Conservation (phyloP, 2,113 vertebrate species). For the Hydrochoerus hydrochaeris region DNA sequence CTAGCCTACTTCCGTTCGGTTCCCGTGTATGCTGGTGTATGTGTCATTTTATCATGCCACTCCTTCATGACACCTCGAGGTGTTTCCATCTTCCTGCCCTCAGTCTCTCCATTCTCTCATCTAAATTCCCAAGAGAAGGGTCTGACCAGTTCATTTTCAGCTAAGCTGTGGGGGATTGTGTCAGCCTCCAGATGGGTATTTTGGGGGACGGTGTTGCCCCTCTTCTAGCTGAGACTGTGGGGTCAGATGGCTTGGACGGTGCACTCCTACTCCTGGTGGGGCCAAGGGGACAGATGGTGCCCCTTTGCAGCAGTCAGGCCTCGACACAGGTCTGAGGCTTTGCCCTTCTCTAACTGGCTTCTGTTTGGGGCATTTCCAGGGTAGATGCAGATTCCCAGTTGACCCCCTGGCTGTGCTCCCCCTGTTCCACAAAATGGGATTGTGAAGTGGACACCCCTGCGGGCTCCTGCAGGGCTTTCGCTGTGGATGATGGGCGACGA, state of each 20-base stretch:
- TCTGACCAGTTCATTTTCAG: neutral
- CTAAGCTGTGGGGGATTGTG: neutral
- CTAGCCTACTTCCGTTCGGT: neutral
- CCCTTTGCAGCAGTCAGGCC: neutral
- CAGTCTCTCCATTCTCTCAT: neutral
- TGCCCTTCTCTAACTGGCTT: neutral
- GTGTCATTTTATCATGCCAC: neutral
- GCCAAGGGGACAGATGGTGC: neutral
- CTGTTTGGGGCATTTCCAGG: slow-evolving; percentile 61
- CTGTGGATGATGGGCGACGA: slow-evolving; percentile 70
- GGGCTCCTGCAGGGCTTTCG: neutral
- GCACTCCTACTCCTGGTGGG: neutral
- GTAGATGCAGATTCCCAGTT: neutral
- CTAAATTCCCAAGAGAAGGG: neutral
- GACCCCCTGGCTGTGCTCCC: accelerated
- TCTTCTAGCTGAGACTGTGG: neutral
- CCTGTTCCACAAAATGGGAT: neutral
- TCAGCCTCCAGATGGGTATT: neutral
- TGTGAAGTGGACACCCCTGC: neutral
- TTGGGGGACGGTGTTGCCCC: neutral
- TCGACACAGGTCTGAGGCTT: too few relatives aligned
- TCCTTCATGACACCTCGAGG: neutral
- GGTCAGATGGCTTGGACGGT: accelerated
- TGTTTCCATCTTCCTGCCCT: neutral
- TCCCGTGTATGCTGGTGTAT: neutral